Conservation (phyloP, 2,797 vertebrate genomes). For the Tokudaia tokunoshimensis region DNA sequence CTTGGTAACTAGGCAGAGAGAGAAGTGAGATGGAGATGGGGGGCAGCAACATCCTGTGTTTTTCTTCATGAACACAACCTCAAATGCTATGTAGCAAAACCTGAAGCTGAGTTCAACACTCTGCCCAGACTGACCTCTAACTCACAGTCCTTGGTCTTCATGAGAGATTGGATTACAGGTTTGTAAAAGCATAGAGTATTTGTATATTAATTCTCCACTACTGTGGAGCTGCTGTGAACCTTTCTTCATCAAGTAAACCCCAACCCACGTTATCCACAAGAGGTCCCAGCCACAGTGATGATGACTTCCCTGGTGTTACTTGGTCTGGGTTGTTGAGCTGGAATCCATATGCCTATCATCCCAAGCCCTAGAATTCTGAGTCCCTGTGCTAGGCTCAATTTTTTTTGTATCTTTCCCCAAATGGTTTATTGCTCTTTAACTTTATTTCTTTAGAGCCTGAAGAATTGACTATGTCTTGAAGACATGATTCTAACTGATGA, state of each 20-base stretch:
- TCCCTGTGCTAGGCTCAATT: neutral
- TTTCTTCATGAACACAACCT: neutral
- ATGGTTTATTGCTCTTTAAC: neutral
- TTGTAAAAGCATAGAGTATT: neutral
- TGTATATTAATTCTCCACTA: neutral
- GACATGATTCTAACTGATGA: slow-evolving; percentile 35
- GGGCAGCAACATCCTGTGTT: neutral
- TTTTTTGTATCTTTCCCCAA: neutral
- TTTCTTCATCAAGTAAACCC: neutral
- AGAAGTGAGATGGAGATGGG: rapidly evolving
- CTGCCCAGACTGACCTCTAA: too few species aligned
- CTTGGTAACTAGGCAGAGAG: neutral
- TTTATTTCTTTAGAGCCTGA: slow-evolving; percentile 32
- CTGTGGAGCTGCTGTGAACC: neutral
- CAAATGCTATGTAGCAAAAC: neutral
- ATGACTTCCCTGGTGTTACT: neutral
- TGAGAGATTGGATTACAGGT: neutral
- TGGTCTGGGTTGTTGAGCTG: neutral
- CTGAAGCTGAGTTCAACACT: neutral
- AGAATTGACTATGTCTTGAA: slow-evolving; percentile 50
- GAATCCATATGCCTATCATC: neutral
- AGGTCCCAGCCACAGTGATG: neutral
- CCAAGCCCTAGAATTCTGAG: neutral
- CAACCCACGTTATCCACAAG: neutral
- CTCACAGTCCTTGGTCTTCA: neutral